Evolutionary conservation across 1,140 invertebrate species (phyloP).

Genomic region (Rhynchophorus ferrugineus): DNA sequence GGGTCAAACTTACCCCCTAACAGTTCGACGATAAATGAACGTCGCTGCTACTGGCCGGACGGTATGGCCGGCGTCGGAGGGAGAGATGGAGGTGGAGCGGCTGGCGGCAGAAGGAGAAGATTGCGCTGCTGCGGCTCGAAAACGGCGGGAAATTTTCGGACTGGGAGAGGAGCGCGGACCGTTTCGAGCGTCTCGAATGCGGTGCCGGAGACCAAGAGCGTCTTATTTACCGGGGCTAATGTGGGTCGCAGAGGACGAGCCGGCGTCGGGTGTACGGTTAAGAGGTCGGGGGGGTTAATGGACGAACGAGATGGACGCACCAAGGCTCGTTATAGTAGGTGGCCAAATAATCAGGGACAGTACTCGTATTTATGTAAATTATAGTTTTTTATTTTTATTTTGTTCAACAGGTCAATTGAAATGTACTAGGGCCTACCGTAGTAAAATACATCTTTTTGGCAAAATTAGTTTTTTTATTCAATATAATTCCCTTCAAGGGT

Average conservation of each 20-base stretch:
- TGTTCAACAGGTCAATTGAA: too few relatives aligned
- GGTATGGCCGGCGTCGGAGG: background rate
- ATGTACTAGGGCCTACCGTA: too few relatives aligned
- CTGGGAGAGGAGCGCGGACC: background rate
- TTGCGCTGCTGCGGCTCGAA: background rate
- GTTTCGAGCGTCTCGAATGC: background rate
- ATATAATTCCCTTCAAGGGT: too few relatives aligned
- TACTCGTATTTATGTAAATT: too few relatives aligned
- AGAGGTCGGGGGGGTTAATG: too few relatives aligned
- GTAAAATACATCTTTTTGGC: too few relatives aligned
- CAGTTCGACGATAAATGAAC: background rate
- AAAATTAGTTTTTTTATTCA: too few relatives aligned
- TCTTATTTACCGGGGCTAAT: background rate
- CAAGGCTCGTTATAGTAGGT: too few relatives aligned
- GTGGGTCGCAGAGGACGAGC: background rate
- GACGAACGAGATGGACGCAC: too few relatives aligned
- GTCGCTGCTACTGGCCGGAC: background rate
- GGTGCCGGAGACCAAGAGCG: background rate
- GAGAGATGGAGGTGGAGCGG: background rate
- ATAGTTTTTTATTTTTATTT: too few relatives aligned
- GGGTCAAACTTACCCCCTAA: slow-evolving; percentile 6
- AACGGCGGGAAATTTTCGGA: background rate
- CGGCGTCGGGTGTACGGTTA: background rate
- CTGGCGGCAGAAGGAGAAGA: background rate
- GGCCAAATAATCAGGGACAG: too few relatives aligned